Evolutionary conservation across 2,888 invertebrate species (phyloP).

Genomic region (Folsomia manolachei): DNA sequence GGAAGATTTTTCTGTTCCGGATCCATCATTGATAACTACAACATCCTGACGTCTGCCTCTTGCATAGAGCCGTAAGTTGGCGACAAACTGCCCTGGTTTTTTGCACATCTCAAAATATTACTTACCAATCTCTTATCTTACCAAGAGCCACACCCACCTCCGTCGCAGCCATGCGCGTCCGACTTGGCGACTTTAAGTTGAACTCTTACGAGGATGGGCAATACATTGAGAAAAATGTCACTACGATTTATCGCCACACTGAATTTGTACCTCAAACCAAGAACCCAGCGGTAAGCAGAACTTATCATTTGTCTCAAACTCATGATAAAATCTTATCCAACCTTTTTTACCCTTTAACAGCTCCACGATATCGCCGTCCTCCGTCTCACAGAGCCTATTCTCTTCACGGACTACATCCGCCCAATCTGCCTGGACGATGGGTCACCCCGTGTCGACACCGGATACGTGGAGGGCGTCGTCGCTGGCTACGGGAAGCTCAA

Average conservation of each 20-base stretch:
- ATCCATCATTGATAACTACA: slow-evolving; percentile 73
- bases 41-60: slow-evolving; percentile 81
- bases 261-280: slow-evolving; percentile 78
- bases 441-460: slow-evolving; percentile 30
- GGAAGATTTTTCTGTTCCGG: slow-evolving; percentile 85
- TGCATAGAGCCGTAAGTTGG: slow-evolving; percentile 86
- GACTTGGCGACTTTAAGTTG: slow-evolving; percentile 80
- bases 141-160: slow-evolving; percentile 34
- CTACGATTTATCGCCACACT: slow-evolving; percentile 76
- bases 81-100: no score
- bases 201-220: slow-evolving; percentile 69
- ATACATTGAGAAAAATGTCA: slow-evolving; percentile 75
- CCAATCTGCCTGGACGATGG: slow-evolving; percentile 72
- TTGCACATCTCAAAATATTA: no score
- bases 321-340: not conserved
- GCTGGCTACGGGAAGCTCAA: slow-evolving; percentile 36
- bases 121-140: not conserved
- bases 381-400: slow-evolving; percentile 59
- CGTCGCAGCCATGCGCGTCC: slow-evolving; percentile 75
- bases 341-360: slow-evolving; percentile 15
- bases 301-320: slow-evolving; percentile 5
- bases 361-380: slow-evolving; percentile 37
- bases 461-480: slow-evolving; percentile 38
- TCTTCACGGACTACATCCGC: slow-evolving; percentile 68
- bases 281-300: slow-evolving; percentile 32